A percentile compares a stretch with the other conserved stretches of the same genome.
These are phyloP conservation scores for Spheniscus humboldti DNA, from an alignment of 2,797 vertebrate species.

Conservation along the genomic window DNA sequence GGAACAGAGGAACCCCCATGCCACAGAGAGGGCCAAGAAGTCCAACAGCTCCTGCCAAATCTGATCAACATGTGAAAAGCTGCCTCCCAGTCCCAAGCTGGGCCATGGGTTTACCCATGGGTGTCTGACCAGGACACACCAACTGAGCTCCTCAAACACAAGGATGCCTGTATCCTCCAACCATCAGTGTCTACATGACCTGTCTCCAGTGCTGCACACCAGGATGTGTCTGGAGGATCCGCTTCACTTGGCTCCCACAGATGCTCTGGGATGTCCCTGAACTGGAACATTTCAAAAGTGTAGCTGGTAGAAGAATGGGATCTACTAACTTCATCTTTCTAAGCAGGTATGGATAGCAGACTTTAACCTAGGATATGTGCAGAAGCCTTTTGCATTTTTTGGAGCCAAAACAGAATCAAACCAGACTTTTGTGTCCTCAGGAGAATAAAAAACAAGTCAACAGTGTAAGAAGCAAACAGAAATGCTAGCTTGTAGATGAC, in stretches of 20 bases:
- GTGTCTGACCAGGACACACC: not conserved
- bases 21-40: not conserved
- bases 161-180: not conserved
- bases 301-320: not conserved
- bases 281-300: not conserved
- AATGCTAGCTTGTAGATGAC: not conserved
- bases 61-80: not conserved
- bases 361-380: not conserved
- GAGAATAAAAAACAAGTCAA: not conserved
- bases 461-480: not conserved
- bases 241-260: not conserved
- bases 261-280: not conserved
- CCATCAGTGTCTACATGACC: too few species aligned
- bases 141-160: not conserved
- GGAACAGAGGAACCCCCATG: not conserved
- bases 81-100: not conserved
- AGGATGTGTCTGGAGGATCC: not conserved
- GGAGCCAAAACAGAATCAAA: not conserved
- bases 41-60: not conserved
- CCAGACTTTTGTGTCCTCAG: not conserved
- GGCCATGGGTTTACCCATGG: not conserved
- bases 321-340: not conserved
- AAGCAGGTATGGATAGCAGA: not conserved
- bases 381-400: not conserved
- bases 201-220: not conserved